Percentiles rank a stretch among this genome's conserved stretches.
phyloP scores from a whole-genome alignment of 2,888 invertebrate species.

The Meloe dianella region DNA sequence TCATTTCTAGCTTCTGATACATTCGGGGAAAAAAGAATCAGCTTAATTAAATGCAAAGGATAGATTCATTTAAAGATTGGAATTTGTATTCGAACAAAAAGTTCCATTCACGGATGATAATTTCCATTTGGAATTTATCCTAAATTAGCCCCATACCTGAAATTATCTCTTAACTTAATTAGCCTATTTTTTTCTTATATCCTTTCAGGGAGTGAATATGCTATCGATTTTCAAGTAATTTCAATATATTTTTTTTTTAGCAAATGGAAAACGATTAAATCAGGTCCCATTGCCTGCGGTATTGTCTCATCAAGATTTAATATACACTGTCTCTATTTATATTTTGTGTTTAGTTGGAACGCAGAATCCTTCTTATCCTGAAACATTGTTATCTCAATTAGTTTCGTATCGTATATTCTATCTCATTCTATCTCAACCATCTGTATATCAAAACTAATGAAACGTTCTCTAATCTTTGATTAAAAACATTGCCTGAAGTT shows the following conservation, averaged over 20 bases:
- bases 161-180: too few relatives aligned
- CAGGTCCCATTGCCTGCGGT: background rate
- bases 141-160: too few relatives aligned
- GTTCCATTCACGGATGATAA: background rate
- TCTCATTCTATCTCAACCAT: background rate
- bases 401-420: background rate
- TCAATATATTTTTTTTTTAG: too few relatives aligned
- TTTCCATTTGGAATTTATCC: background rate
- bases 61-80: background rate
- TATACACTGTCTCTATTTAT: background rate
- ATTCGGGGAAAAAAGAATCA: background rate
- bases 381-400: conserved; percentile 9
- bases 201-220: too few relatives aligned
- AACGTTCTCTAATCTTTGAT: background rate
- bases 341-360: background rate
- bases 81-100: background rate
- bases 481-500: background rate
- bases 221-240: too few relatives aligned
- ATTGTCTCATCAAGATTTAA: background rate
- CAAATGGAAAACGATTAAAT: background rate
- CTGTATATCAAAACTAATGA: background rate
- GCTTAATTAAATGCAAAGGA: background rate
- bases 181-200: too few relatives aligned
- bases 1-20: background rate
- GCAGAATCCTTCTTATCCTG: background rate